Evolutionary conservation across 2,113 vertebrate genomes (phyloP).

Genomic region (Geococcyx californianus): DNA sequence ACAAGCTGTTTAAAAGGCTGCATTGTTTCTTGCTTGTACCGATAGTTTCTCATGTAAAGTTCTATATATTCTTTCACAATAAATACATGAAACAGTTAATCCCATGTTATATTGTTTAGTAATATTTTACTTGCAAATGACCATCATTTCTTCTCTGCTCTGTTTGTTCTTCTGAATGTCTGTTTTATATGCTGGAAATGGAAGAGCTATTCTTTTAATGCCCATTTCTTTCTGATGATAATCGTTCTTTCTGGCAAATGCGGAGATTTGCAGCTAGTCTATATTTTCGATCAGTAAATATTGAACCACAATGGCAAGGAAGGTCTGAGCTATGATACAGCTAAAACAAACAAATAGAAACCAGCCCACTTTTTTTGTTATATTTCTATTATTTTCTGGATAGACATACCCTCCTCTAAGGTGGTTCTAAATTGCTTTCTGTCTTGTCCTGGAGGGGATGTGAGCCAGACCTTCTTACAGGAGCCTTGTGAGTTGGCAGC

Average conservation of each 20-base stretch:
- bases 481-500: background rate
- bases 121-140: conserved; percentile 70
- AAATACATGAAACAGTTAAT: conserved; percentile 71
- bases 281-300: conserved; percentile 75
- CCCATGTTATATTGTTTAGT: conserved; percentile 64
- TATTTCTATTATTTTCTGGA: conserved; percentile 45
- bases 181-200: conserved; percentile 69
- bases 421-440: conserved; percentile 42
- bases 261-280: conserved; percentile 71
- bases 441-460: background rate
- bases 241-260: conserved; percentile 61
- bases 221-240: conserved; percentile 70
- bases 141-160: conserved; percentile 65
- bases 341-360: conserved; percentile 49
- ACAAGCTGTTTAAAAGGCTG: conserved; percentile 9
- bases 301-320: conserved; percentile 66
- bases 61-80: conserved; percentile 62
- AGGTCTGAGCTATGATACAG: conserved; percentile 1
- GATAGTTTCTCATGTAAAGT: conserved; percentile 47
- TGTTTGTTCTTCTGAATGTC: conserved; percentile 66
- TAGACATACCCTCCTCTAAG: background rate
- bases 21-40: conserved; percentile 58
- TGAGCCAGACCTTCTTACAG: background rate
- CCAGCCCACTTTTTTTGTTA: background rate
- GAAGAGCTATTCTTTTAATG: conserved; percentile 74